Evolutionary conservation across 2,888 invertebrate genomes (phyloP).

Genomic region (Nasonia oneida): DNA sequence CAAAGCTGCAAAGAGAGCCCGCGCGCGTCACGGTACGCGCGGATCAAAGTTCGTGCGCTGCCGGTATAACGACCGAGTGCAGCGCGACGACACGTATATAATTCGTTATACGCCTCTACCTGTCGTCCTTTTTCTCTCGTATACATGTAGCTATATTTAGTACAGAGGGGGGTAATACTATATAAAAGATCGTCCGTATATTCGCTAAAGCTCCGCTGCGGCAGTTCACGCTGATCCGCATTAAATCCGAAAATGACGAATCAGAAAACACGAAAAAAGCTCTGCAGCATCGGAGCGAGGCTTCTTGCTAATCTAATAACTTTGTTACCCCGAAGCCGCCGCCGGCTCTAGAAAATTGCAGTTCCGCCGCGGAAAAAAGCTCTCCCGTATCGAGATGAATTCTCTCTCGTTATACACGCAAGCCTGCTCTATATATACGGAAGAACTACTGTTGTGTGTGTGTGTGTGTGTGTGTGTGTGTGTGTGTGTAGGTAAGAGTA

Average conservation of each 20-base stretch:
- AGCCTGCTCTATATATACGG: background rate
- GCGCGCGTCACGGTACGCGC: background rate
- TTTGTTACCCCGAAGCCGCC: slow-evolving; percentile 6
- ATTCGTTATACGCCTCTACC: background rate
- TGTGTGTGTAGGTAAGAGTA: background rate
- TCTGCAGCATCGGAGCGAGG: too few species aligned
- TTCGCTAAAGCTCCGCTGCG: too few species aligned
- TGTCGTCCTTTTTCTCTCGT: background rate
- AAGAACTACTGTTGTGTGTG: background rate
- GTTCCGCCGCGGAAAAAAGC: slow-evolving; percentile 24
- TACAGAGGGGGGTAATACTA: too few species aligned
- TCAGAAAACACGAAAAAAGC: too few species aligned
- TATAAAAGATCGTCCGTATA: background rate
- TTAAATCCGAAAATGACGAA: too few species aligned
- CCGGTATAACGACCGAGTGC: background rate
- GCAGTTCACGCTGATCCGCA: too few species aligned
- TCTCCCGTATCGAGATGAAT: slow-evolving; percentile 29
- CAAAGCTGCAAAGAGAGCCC: background rate
- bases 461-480: background rate
- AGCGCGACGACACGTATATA: background rate
- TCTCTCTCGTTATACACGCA: slow-evolving; percentile 1
- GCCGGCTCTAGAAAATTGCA: slow-evolving; percentile 26
- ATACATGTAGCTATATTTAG: background rate
- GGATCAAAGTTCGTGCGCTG: background rate
- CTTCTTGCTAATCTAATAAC: slow-evolving; percentile 50